Percentiles rank a stretch among this genome's conserved stretches.
Evolutionary conservation across 2,888 invertebrate species (phyloP).

Genomic region (Nudaria mundana): DNA sequence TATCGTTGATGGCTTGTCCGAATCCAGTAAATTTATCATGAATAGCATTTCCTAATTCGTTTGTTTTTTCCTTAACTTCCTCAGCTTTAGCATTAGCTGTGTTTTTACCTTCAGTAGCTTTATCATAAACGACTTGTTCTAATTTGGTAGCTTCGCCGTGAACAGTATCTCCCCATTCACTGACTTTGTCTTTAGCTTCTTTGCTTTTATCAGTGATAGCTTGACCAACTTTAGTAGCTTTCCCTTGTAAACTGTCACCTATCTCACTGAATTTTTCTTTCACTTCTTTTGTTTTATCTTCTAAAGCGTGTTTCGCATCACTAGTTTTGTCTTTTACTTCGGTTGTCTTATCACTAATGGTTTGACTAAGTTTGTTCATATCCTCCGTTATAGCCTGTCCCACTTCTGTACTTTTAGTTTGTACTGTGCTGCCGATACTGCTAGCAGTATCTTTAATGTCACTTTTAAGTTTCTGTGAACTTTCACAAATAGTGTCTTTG

Average conservation of each 20-base stretch:
- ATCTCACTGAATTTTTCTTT: constrained; percentile 20
- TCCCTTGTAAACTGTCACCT: constrained; percentile 22
- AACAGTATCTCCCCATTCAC: not conserved
- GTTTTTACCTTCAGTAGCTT: constrained; percentile 10
- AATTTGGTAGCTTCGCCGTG: constrained; percentile 24
- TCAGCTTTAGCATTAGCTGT: constrained; percentile 23
- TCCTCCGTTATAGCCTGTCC: constrained; percentile 32
- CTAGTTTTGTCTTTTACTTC: constrained; percentile 26
- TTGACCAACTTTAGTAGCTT: constrained; percentile 30
- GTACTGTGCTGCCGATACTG: constrained; percentile 37
- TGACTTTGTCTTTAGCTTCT: constrained; percentile 14
- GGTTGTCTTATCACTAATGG: constrained; percentile 31
- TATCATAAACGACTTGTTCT: constrained; percentile 32
- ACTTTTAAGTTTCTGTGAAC: constrained; percentile 36
- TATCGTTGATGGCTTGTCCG: constrained; percentile 26
- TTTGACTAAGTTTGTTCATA: constrained; percentile 29
- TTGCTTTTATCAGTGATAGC: constrained; percentile 26
- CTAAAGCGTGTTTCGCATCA: constrained; percentile 23
- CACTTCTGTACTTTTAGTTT: constrained; percentile 28
- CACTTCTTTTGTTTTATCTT: constrained; percentile 13
- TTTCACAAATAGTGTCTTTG: constrained; percentile 34
- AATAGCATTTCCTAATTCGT: constrained; percentile 22
- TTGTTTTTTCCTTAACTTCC: constrained; percentile 27
- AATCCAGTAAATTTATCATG: constrained; percentile 25
- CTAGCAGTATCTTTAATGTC: constrained; percentile 39